Evolutionary conservation across 1,140 invertebrate species (phyloP).

Genomic region (Eubasilissa regina): DNA sequence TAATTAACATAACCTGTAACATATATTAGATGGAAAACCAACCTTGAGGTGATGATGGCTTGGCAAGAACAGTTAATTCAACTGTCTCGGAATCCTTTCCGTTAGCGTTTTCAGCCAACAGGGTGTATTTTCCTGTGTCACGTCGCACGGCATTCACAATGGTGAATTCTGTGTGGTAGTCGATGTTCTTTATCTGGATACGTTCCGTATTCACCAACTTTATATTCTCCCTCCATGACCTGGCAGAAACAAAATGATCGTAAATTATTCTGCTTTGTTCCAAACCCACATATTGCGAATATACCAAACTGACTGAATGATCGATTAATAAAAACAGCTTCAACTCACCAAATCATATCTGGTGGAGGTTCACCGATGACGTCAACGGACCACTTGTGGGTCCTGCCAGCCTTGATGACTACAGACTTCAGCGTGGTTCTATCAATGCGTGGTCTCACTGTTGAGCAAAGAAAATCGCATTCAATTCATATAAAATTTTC

Average conservation of each 20-base stretch:
- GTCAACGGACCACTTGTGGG: conserved; percentile 94
- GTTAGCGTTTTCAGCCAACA: conserved; percentile 91
- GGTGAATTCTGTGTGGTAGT: conserved; percentile 93
- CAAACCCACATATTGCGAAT: too few species aligned
- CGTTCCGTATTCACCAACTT: conserved; percentile 86
- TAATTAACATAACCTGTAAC: too few species aligned
- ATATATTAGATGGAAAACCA: neutral
- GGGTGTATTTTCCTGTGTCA: conserved; percentile 93
- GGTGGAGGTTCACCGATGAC: conserved; percentile 92
- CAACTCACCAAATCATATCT: conserved; percentile 81
- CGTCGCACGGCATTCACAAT: conserved; percentile 87
- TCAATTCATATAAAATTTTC: too few species aligned
- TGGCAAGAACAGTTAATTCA: conserved; percentile 92
- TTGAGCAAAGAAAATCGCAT: conserved; percentile 61
- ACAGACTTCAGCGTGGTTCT: conserved; percentile 89
- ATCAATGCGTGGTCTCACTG: conserved; percentile 94
- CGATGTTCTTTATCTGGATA: conserved; percentile 90
- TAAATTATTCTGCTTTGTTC: too few species aligned
- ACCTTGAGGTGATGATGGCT: conserved; percentile 87
- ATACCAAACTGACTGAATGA: too few species aligned
- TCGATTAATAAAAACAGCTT: too few species aligned
- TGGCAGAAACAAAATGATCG: conserved; percentile 41
- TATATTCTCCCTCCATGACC: conserved; percentile 86
- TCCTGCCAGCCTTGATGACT: conserved; percentile 90
- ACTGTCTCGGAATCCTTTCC: conserved; percentile 92